A percentile compares a stretch with the other conserved stretches of the same genome.
Evolutionary conservation across 2,888 invertebrate species (phyloP).

Genomic region (Blomia tropicalis): DNA sequence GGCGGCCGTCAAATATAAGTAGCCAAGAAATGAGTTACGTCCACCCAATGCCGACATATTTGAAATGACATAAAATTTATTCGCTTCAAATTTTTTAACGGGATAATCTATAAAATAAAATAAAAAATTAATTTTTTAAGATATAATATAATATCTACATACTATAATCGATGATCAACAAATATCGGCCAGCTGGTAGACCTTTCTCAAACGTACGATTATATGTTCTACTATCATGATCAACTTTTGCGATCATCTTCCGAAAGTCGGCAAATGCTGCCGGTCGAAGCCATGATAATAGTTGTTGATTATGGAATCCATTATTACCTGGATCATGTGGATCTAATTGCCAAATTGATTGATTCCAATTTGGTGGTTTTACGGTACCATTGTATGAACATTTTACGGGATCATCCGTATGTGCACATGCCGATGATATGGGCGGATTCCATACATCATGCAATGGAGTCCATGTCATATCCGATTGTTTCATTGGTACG

Average conservation of each 20-base stretch:
- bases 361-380: not conserved
- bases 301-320: not conserved
- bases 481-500: not conserved
- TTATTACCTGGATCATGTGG: not conserved
- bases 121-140: not conserved
- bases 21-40: not conserved
- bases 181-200: not conserved
- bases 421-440: not conserved
- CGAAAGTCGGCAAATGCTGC: not conserved
- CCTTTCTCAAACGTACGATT: not conserved
- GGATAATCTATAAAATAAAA: not conserved
- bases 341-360: not conserved
- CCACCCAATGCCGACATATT: not conserved
- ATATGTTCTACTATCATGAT: not conserved
- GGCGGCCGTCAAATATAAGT: not conserved
- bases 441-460: not conserved
- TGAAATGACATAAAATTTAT: not conserved
- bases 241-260: not conserved
- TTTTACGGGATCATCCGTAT: not conserved
- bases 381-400: not conserved
- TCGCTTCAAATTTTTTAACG: not conserved
- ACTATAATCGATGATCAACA: not conserved
- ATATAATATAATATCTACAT: not conserved
- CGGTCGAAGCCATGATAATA: not conserved
- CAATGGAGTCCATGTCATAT: not conserved